A percentile compares a stretch with the other conserved stretches of the same genome.
Evolutionary conservation across 2,113 vertebrate species (phyloP).

Genomic region (Bettongia penicillata): DNA sequence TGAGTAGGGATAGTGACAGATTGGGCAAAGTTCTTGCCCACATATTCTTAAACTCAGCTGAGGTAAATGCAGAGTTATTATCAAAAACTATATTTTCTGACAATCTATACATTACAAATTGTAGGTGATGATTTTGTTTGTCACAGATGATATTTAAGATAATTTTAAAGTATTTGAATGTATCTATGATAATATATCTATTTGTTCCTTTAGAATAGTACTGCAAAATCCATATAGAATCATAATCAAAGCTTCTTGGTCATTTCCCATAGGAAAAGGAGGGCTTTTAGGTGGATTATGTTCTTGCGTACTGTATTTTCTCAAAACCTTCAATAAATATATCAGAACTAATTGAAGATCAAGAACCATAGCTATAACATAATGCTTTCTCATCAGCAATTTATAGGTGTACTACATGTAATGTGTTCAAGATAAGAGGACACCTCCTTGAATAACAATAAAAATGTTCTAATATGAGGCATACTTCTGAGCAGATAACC

Average conservation of each 20-base stretch:
- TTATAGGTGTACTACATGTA: not conserved
- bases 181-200: not conserved
- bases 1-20: not conserved
- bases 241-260: not conserved
- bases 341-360: not conserved
- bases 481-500: no score
- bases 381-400: not conserved
- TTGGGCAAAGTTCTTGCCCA: not conserved
- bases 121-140: not conserved
- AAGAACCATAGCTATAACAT: not conserved
- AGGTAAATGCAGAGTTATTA: not conserved
- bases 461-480: not conserved
- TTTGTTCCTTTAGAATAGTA: not conserved
- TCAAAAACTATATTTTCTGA: not conserved
- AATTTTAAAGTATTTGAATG: not conserved
- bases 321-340: not conserved
- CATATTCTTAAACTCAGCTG: not conserved
- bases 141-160: not conserved
- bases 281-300: not conserved
- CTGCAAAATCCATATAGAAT: not conserved
- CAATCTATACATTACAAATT: not conserved
- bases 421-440: not conserved
- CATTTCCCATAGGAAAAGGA: not conserved
- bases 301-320: not conserved
- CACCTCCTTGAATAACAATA: not conserved